A percentile compares a stretch with the other conserved stretches of the same genome.
Conservation (phyloP, 2,888 invertebrate genomes). For the Drosophila rellima region DNA sequence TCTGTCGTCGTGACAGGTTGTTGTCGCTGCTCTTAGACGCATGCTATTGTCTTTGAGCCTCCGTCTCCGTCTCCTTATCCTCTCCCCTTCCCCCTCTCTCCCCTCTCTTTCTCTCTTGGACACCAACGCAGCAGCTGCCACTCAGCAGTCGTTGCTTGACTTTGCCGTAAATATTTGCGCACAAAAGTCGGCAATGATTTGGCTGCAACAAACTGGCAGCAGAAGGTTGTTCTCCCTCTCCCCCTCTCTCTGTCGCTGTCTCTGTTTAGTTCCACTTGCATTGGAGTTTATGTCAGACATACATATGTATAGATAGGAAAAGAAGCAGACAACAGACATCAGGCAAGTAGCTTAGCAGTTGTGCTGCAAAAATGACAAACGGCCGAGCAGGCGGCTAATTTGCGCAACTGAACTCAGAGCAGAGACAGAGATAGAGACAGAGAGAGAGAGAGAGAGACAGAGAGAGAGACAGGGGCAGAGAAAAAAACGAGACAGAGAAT, state of each 20-base stretch:
- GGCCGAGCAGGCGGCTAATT: constrained; percentile 69
- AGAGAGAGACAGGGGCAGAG: constrained; percentile 21
- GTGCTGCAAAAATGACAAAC: constrained; percentile 53
- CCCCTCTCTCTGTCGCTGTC: background rate
- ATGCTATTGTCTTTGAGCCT: constrained; percentile 59
- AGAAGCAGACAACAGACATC: constrained; percentile 9
- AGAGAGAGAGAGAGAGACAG: no score
- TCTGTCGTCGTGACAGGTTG: constrained; percentile 71
- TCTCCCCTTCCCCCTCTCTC: background rate
- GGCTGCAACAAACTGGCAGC: constrained; percentile 65
- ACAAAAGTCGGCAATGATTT: constrained; percentile 81
- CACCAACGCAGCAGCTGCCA: constrained; percentile 68
- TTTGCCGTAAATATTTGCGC: constrained; percentile 78
- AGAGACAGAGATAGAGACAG: constrained; percentile 21
- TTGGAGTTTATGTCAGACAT: constrained; percentile 39
- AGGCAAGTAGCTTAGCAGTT: constrained; percentile 33
- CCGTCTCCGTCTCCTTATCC: background rate
- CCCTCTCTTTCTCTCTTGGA: constrained; percentile 16
- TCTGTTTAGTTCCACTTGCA: constrained; percentile 24
- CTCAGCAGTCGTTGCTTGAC: constrained; percentile 59
- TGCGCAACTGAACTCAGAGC: constrained; percentile 52
- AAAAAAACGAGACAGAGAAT: background rate
- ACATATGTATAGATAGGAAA: constrained; percentile 8
- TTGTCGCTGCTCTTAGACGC: constrained; percentile 67
- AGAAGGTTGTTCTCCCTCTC: constrained; percentile 28